Conservation (phyloP, 2,888 invertebrate species). For the Liodrosophila aerea region DNA sequence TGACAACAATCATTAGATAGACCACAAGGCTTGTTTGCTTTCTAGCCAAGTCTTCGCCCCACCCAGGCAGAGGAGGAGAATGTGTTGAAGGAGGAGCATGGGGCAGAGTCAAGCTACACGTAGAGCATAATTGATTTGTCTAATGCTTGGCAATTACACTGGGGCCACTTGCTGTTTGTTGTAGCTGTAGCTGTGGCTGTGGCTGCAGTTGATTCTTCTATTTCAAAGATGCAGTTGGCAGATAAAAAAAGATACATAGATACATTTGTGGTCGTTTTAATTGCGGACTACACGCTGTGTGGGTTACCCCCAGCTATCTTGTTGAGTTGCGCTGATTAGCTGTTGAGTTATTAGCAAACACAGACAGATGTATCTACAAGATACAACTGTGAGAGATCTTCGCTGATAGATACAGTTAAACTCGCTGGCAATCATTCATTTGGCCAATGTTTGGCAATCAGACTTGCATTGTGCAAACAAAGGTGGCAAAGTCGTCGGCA, state of each 20-base stretch:
- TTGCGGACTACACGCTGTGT: conserved; percentile 69
- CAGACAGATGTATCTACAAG: conserved; percentile 50
- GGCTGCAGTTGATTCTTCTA: no score
- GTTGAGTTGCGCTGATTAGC: conserved; percentile 63
- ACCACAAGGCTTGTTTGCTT: conserved; percentile 11
- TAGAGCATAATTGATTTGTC: conserved; percentile 70
- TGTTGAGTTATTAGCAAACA: conserved; percentile 79
- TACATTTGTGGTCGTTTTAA: conserved; percentile 74
- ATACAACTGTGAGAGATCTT: conserved; percentile 36
- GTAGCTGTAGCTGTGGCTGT: conserved; percentile 49
- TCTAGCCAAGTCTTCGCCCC: conserved; percentile 21
- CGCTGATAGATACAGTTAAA: conserved; percentile 41
- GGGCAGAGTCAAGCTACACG: not conserved
- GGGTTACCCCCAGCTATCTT: not conserved
- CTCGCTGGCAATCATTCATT: conserved; percentile 61
- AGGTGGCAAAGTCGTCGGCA: conserved; percentile 68
- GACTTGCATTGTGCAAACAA: conserved; percentile 64
- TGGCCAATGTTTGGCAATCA: conserved; percentile 64
- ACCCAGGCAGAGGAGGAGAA: conserved; percentile 23
- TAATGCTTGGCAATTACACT: conserved; percentile 67
- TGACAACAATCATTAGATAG: conserved; percentile 49
- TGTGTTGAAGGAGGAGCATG: not conserved
- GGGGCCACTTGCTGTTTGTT: conserved; percentile 42
- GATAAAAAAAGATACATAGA: conserved; percentile 70
- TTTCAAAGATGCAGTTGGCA: conserved; percentile 48